Evolutionary conservation across 2,113 vertebrate species (phyloP).

Genomic region (Pogonocichla stellata): DNA sequence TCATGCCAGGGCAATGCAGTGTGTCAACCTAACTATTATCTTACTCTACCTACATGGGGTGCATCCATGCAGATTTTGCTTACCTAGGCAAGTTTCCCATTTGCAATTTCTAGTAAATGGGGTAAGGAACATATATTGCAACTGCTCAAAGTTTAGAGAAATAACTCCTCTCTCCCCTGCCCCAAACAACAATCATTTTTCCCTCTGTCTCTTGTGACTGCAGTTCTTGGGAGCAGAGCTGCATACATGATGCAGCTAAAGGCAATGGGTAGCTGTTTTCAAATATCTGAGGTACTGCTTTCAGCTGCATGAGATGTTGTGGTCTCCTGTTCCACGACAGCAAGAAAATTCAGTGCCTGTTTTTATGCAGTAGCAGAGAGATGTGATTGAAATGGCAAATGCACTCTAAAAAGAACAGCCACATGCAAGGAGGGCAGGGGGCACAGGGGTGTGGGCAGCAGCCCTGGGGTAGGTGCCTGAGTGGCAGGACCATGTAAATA

Average conservation of each 20-base stretch:
- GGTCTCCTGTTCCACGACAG: background rate
- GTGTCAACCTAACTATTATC: background rate
- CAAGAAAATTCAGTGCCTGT: background rate
- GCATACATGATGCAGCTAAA: background rate
- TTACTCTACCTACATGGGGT: background rate
- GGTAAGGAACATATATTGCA: background rate
- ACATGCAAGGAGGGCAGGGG: background rate
- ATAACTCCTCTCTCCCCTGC: background rate
- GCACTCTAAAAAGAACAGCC: background rate
- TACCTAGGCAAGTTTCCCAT: background rate
- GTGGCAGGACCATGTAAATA: background rate
- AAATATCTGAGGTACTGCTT: background rate
- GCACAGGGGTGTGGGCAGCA: background rate
- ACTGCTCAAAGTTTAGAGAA: background rate
- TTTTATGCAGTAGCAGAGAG: background rate
- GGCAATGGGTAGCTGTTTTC: background rate
- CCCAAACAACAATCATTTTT: background rate
- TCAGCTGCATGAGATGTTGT: background rate
- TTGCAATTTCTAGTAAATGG: background rate
- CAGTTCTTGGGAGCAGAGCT: background rate
- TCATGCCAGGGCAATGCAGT: background rate
- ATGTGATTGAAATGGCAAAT: background rate
- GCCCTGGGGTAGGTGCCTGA: background rate
- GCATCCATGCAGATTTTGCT: background rate
- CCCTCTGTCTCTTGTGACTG: background rate